Conservation (phyloP, 2,888 invertebrate species). For the Xestia xanthographa region DNA sequence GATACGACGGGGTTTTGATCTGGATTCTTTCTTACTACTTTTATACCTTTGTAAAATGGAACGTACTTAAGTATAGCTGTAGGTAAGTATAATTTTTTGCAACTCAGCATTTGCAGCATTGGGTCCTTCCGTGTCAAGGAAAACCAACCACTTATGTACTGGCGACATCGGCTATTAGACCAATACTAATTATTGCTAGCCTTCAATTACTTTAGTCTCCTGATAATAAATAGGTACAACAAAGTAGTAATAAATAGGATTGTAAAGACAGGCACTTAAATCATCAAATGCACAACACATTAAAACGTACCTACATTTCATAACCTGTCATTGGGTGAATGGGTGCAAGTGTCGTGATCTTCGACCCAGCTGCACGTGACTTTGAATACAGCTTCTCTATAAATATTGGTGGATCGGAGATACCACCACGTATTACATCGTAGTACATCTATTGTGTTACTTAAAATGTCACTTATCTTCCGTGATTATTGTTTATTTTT, state of each 20-base stretch:
- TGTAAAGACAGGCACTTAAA: slow-evolving; percentile 32
- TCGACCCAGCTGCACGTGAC: slow-evolving; percentile 45
- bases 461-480: too few species aligned
- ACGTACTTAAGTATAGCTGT: too few species aligned
- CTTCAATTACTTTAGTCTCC: slow-evolving; percentile 5
- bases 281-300: slow-evolving; percentile 25
- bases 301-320: slow-evolving; percentile 45
- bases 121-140: not conserved
- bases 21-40: not conserved
- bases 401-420: slow-evolving; percentile 15
- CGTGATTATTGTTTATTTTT: too few species aligned
- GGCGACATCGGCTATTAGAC: not conserved
- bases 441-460: slow-evolving; percentile 11
- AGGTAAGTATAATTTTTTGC: not conserved
- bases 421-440: slow-evolving; percentile 5
- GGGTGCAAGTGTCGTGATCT: slow-evolving; percentile 41
- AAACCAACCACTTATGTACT: not conserved
- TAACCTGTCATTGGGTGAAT: slow-evolving; percentile 44
- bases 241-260: slow-evolving; percentile 14
- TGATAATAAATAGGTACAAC: slow-evolving; percentile 9
- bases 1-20: not conserved
- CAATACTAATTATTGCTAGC: not conserved
- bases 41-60: not conserved
- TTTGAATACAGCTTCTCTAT: slow-evolving; percentile 39
- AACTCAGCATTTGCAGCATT: not conserved